Evolutionary conservation across 2,797 vertebrate genomes (phyloP), one percentile per base, ranked within the genome.

Genomic region (Syncerus caffer): DNA sequence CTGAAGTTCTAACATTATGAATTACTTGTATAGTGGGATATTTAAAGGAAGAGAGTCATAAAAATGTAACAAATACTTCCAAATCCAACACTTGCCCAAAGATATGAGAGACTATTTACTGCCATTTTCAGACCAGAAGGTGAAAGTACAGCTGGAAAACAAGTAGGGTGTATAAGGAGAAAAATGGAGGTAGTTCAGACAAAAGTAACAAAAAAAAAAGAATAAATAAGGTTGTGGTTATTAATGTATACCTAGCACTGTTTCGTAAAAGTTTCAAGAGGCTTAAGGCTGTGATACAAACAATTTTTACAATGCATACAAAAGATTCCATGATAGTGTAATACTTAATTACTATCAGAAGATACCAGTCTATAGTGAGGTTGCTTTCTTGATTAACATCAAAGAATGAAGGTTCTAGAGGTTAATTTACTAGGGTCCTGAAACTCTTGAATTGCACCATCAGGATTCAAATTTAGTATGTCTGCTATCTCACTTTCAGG

Each of bases 1-100:
- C 15, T 89, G 17, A 97, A 93, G 58, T 90, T 88, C 23, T 89
- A 87, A 95, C 12, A 10, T 58, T 86, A 96, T 96, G 42, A 97
- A 57, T 89, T 62, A 93, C 74, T 93, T 95, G 38, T 17, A 53
- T 55, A 85, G 19, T 29, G n/a, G 34, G 38, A 82, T 88, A 15
- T 92, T 76, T 89, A 93, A 85, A 90, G 31, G 21, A 87, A 96
- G 19, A 21, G 83, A 93, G 23, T 88, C 92, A 29, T 92, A 93
- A 95, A 95, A 82, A 90, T 53, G 55, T 74, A 91, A 85, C 57
- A 57, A 79, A 64, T 2, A 47, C 23, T 90, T 85, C 14, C 71
- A 88, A 96, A 95, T 80, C 25, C 38, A 95, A 84, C 5, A 29
- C 47, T 71, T 67, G 14, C 6, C 34, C 55, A 90, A 29, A 62